Base-by-base conservation (phyloP, 64 coral and sea anemone species). In the Montipora capricornis region DNA sequence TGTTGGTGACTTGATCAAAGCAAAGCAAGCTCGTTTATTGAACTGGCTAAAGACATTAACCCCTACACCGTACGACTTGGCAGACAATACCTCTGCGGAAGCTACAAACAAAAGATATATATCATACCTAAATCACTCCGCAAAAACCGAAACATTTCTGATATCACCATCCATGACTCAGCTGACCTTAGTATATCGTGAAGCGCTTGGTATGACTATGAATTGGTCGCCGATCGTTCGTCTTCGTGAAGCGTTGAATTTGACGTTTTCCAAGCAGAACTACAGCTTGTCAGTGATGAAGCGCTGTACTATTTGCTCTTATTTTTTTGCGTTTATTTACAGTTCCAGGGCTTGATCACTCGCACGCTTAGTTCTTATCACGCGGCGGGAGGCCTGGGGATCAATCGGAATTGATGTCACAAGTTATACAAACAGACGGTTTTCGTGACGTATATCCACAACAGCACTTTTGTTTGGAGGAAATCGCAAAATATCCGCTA, bases 21-120 rank as follows among this genome's bases (percentile, higher is more conserved):
- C 8, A 9, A 51, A 50, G 47, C 82, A 16, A 50, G 64, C 46
- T 4, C 26, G 11, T n/a, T 2, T 48, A 68, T 86, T 73, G 62
- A 86, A 73, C 22, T 51, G 15, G 47, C 17, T 5, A 71, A 19
- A 50, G 20, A 50, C 7, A 20, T 71, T 49, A 51, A 86, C 66
- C 4, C 68, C 44, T 73, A 20, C 22, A 47, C 24, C 19, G 45
- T 71, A 70, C 64, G n/a, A 6, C 22, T 20, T 15, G 46, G 14
- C 8, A 73, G 64, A 86, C 66, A 86, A 86, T 86, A 71, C 62
- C 68, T 57, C 53, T 50, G 66, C 82, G 45, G 20, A 86, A 73
- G 44, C 82, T 62, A 49, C 68, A 86, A 70, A 86, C 45, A 73
- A 86, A 62, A 70, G 8, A 20, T 20, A 70, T 50, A 20, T 20